Evolutionary conservation across 2,888 invertebrate species (phyloP).

Genomic region (Colostygia pectinataria): DNA sequence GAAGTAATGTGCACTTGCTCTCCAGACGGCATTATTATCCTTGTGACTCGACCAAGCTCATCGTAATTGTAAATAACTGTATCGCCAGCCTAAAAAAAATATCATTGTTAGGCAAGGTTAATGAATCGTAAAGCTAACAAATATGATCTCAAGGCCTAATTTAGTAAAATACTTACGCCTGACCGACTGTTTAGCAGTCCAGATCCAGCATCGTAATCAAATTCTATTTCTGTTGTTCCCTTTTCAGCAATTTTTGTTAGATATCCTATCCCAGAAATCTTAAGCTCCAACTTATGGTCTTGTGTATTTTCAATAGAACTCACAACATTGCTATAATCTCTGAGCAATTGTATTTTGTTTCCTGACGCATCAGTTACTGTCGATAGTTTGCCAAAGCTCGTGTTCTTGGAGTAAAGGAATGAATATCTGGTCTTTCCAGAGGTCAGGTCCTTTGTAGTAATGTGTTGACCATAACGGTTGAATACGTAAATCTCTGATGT

Average conservation of each 20-base stretch:
- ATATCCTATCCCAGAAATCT: conserved; percentile 96
- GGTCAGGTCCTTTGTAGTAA: conserved; percentile 95
- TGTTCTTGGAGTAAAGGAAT: conserved; percentile 98
- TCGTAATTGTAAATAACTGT: conserved; percentile 96
- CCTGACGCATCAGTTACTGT: conserved; percentile 97
- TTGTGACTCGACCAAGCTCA: conserved; percentile 92
- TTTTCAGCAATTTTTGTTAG: conserved; percentile 94
- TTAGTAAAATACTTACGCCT: conserved; percentile 82
- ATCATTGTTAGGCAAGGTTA: neutral
- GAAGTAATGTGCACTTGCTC: conserved; percentile 92
- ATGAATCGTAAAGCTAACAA: neutral
- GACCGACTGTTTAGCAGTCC: conserved; percentile 93
- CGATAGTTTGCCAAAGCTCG: conserved; percentile 96
- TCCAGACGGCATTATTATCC: conserved; percentile 95
- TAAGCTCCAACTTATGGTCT: conserved; percentile 95
- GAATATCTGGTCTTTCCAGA: conserved; percentile 97
- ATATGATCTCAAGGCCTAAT: neutral
- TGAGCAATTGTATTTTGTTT: conserved; percentile 94
- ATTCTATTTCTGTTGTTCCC: conserved; percentile 93
- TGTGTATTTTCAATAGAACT: conserved; percentile 97
- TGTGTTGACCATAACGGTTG: conserved; percentile 97
- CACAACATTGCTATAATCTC: conserved; percentile 96
- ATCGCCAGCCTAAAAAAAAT: conserved; percentile 86
- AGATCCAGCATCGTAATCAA: conserved; percentile 95
- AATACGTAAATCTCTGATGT: conserved; percentile 97